Evolutionary conservation across 2,797 vertebrate genomes (phyloP).

Genomic region (Darevskia nairensis): DNA sequence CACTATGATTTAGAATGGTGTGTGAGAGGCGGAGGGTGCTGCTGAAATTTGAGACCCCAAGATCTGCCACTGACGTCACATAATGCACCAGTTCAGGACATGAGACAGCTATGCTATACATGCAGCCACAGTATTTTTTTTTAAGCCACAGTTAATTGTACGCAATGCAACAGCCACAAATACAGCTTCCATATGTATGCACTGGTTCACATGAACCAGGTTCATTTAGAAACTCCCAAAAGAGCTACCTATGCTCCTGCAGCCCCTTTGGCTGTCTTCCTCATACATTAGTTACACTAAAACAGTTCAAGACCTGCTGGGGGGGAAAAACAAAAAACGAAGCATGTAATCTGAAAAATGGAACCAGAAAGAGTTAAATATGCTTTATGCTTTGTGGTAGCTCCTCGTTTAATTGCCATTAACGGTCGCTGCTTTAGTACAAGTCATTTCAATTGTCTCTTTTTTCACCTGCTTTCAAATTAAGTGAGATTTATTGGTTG

Average conservation of each 20-base stretch:
- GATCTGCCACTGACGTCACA: too few relatives aligned
- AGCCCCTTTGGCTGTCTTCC: background rate
- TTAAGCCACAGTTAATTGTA: background rate
- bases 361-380: background rate
- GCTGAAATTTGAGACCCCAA: too few relatives aligned
- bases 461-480: conserved; percentile 67
- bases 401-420: conserved; percentile 13
- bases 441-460: conserved; percentile 56
- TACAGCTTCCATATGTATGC: background rate
- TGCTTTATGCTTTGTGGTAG: background rate
- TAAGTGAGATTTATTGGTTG: conserved; percentile 71
- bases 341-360: background rate
- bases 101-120: too few relatives aligned
- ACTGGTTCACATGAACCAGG: background rate
- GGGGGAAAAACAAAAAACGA: background rate
- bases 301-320: background rate
- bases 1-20: too few relatives aligned
- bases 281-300: background rate
- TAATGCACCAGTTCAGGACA: too few relatives aligned
- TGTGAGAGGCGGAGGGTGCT: too few relatives aligned
- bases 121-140: too few relatives aligned
- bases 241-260: background rate
- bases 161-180: background rate
- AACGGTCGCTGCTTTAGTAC: conserved; percentile 52
- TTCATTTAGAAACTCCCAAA: background rate